phyloP scores from a whole-genome alignment of 2,797 vertebrate species.

The Tadarida brasiliensis region DNA sequence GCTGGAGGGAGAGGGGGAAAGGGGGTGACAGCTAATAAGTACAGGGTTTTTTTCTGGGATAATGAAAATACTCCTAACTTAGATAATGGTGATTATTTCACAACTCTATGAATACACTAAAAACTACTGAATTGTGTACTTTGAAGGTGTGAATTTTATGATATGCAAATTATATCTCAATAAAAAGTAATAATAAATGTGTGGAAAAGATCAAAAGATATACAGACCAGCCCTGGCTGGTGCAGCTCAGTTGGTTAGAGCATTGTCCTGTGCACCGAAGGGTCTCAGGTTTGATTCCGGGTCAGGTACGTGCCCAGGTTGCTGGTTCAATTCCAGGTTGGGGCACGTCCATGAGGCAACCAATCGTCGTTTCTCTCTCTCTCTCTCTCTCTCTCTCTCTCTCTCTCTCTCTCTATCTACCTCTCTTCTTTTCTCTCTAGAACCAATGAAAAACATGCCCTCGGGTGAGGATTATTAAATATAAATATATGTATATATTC shows the following conservation, averaged over 20 bases:
- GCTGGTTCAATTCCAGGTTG: not conserved
- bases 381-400: not conserved
- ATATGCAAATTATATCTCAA: not conserved
- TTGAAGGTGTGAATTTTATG: not conserved
- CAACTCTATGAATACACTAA: not conserved
- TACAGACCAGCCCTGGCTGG: not conserved
- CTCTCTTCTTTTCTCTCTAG: not conserved
- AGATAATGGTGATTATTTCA: not conserved
- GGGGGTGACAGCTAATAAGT: not conserved
- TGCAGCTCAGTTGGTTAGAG: not conserved
- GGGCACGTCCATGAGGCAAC: not conserved
- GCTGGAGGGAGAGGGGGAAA: not conserved
- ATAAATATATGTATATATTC: too few species aligned
- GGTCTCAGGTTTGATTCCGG: not conserved
- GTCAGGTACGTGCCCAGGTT: not conserved
- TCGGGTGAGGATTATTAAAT: not conserved
- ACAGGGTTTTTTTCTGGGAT: not conserved
- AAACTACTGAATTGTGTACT: not conserved
- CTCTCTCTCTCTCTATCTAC: not conserved
- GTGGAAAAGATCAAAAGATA: not conserved
- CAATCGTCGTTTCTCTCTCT: not conserved
- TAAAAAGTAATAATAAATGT: not conserved
- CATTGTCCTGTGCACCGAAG: not conserved
- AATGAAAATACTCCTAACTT: conserved; percentile 30
- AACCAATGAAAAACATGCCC: not conserved